Conservation (phyloP, 2,888 invertebrate genomes). For the Neoscelio sp. region DNA sequence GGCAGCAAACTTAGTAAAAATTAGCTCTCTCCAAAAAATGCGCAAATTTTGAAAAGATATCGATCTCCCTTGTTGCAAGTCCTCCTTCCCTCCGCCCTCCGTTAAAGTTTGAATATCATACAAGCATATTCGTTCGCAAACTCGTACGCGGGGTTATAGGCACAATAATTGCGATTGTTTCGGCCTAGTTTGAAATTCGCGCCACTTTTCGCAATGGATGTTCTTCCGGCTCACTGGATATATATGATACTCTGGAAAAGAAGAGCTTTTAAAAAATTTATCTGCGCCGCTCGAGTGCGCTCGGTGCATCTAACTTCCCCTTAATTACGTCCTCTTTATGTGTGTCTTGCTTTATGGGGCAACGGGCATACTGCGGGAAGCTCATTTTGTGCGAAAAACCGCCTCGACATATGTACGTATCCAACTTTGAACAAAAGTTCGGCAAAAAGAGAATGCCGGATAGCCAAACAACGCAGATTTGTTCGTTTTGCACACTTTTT, state of each 20-base stretch:
- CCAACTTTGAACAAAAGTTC: constrained; percentile 40
- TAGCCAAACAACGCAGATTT: constrained; percentile 22
- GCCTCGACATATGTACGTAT: constrained; percentile 32
- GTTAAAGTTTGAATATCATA: background rate
- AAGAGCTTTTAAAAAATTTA: constrained; percentile 34
- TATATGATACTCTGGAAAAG: constrained; percentile 1
- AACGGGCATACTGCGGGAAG: constrained; percentile 21
- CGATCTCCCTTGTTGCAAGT: too few relatives aligned
- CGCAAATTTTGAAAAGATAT: too few relatives aligned
- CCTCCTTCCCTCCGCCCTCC: too few relatives aligned
- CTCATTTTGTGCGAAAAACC: constrained; percentile 46
- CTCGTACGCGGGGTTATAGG: constrained; percentile 8
- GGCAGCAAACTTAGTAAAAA: too few relatives aligned
- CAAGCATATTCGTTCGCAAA: background rate
- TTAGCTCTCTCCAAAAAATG: too few relatives aligned
- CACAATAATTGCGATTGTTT: constrained; percentile 34
- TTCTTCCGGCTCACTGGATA: constrained; percentile 14
- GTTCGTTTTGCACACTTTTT: constrained; percentile 4
- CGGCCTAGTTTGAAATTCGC: constrained; percentile 37
- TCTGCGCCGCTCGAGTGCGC: constrained; percentile 27
- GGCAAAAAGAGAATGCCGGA: constrained; percentile 16
- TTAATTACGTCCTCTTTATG: constrained; percentile 51
- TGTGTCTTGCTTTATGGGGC: constrained; percentile 49
- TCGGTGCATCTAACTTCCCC: constrained; percentile 36
- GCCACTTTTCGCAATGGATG: constrained; percentile 9